phyloP scores from a whole-genome alignment of 1,140 invertebrate genomes.

The Phenacoccus solenopsis region DNA sequence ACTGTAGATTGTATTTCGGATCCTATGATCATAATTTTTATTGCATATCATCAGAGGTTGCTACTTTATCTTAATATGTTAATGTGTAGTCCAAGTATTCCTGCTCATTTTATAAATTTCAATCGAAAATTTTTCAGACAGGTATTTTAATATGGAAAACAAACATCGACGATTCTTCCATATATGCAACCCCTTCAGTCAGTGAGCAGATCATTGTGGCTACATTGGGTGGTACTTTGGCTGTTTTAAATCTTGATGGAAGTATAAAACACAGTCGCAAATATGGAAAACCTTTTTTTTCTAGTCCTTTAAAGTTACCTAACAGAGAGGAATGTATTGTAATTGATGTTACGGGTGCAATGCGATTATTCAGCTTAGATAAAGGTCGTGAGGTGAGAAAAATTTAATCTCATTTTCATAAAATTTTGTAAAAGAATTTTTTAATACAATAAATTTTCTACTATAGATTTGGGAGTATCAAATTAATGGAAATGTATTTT shows the following conservation, averaged over 20 bases:
- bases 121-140: slow-evolving; percentile 25
- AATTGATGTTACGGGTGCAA: slow-evolving; percentile 33
- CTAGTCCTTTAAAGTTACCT: slow-evolving; percentile 31
- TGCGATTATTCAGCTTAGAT: slow-evolving; percentile 27
- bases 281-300: slow-evolving; percentile 32
- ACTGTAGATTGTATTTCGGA: slow-evolving; percentile 29
- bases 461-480: slow-evolving; percentile 32
- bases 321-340: slow-evolving; percentile 28
- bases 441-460: not conserved
- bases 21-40: slow-evolving; percentile 37
- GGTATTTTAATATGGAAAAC: slow-evolving; percentile 30
- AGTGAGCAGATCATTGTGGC: slow-evolving; percentile 28
- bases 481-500: slow-evolving; percentile 34
- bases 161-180: slow-evolving; percentile 31
- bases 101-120: slow-evolving; percentile 22
- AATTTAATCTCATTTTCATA: not conserved
- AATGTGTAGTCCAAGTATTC: too few relatives aligned
- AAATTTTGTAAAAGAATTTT: not conserved
- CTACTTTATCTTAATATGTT: too few relatives aligned
- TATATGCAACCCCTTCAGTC: slow-evolving; percentile 31
- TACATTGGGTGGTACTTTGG: slow-evolving; percentile 33
- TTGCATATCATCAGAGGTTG: slow-evolving; percentile 28
- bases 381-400: slow-evolving; percentile 27
- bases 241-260: slow-evolving; percentile 26
- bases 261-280: slow-evolving; percentile 26